These are phyloP conservation scores for Blennius ocellaris DNA, from an alignment of 2,113 vertebrate species.

Conservation along the genomic window DNA sequence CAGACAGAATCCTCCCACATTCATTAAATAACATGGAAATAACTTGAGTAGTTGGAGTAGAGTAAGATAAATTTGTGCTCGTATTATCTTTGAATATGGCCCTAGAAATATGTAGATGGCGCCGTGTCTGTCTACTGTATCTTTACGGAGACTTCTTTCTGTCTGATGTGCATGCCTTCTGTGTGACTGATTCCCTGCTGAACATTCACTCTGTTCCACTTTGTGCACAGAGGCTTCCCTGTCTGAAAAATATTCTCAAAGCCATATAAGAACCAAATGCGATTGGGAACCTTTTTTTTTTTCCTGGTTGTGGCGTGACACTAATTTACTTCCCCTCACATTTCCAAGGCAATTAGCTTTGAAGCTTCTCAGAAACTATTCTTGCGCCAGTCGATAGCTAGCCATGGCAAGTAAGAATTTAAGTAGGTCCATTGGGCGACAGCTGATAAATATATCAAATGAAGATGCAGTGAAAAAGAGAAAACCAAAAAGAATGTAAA, in stretches of 20 bases:
- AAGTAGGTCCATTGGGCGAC: conserved; percentile 79
- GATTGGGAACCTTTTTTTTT: conserved; percentile 79
- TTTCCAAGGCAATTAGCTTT: conserved; percentile 87
- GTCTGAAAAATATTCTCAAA: conserved; percentile 76
- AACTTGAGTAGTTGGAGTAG: conserved; percentile 25
- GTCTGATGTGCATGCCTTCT: conserved; percentile 58
- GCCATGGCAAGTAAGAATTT: conserved; percentile 80
- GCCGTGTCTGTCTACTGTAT: conserved; percentile 52
- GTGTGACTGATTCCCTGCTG: conserved; percentile 70
- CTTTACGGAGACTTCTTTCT: conserved; percentile 54
- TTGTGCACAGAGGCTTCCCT: conserved; percentile 63
- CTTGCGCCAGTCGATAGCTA: conserved; percentile 81
- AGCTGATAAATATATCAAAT: conserved; percentile 83
- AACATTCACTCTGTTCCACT: conserved; percentile 73
- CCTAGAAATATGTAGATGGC: conserved; percentile 61
- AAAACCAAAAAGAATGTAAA: conserved; percentile 69
- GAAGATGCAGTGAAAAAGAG: conserved; percentile 68
- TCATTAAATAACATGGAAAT: conserved; percentile 41
- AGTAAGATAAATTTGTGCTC: conserved; percentile 51
- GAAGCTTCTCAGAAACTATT: conserved; percentile 84
- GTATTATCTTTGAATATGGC: conserved; percentile 64
- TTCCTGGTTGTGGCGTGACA: conserved; percentile 81
- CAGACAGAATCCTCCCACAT: conserved; percentile 28
- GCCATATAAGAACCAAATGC: conserved; percentile 76
- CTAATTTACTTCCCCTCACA: conserved; percentile 85